Base-by-base conservation (phyloP, 2,113 vertebrate genomes). In the Thermophis baileyi region DNA sequence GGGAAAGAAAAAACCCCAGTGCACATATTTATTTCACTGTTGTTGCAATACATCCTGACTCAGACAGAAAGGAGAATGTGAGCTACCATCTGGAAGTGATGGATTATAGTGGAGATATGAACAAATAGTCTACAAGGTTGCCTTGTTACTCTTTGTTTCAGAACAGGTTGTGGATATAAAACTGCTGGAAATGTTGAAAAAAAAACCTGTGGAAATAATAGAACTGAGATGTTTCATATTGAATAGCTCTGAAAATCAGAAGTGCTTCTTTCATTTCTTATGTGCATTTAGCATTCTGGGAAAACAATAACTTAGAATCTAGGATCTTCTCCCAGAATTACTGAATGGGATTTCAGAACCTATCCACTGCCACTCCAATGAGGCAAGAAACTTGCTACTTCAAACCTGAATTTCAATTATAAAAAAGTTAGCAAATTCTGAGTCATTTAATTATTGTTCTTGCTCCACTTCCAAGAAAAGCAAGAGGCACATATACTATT, bases 81-180 rank as follows among this genome's bases (percentile, higher is more conserved):
- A 25, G n/a, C 6, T 57, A 25, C 1, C 3, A 25, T 27, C 24
- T 6, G 0, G 22, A 89, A 90, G 10, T 3, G 88, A 1, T 44
- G 54, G 86, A 86, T 35, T 50, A 87, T 35, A 81, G 16, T 0
- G 0, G 55, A 3, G 0, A 6, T 44, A 25, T 24, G 20, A 8
- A 63, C 30, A 89, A 47, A 40, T 44, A 35, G 40, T 54, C 57
- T 51, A 22, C n/a, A 63, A 90, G 88, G 24, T 55, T 46, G 60
- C 44, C 14, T 44, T 87, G 25, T 51, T 87, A 35, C 14, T 40
- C n/a, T 60, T 87, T 63, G n/a, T 86, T 53, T 44, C 30, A n/a
- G 63, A 46, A 46, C 27, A 30, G 18, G 30, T 89, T 54, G 44
- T 30, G 49, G 16, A 3, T 46, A 27, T 30, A 53, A 44, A 92